phyloP scores from a whole-genome alignment of 2,113 vertebrate genomes.

The Grammatotria lemairii region DNA sequence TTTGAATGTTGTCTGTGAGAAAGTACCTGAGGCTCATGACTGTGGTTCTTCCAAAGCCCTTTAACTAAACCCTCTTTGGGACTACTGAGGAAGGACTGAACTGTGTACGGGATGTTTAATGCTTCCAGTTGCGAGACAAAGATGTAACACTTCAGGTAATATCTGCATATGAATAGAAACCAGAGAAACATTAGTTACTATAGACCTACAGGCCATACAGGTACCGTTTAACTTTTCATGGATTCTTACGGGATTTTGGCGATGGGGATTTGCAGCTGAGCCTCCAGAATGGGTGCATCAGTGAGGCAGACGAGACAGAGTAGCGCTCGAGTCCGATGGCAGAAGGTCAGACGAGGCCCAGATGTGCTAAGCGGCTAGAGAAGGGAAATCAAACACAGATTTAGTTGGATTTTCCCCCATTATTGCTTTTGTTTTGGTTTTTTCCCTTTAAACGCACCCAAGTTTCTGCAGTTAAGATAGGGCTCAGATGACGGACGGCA shows the following conservation, averaged over 20 bases:
- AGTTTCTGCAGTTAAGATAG: slow-evolving; percentile 76
- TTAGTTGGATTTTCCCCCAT: not conserved
- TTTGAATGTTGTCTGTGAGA: not conserved
- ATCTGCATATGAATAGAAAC: slow-evolving; percentile 59
- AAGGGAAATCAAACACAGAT: not conserved
- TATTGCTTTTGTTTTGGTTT: not conserved
- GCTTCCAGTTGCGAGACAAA: slow-evolving; percentile 88
- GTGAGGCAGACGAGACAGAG: slow-evolving; percentile 83
- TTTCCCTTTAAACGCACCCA: slow-evolving; percentile 71
- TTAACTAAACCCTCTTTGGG: slow-evolving; percentile 96
- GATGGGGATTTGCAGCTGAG: slow-evolving; percentile 78
- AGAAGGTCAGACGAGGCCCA: slow-evolving; percentile 78
- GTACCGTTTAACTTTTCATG: not conserved
- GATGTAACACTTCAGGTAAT: slow-evolving; percentile 82
- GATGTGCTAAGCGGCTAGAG: slow-evolving; percentile 74
- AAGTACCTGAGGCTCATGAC: slow-evolving; percentile 82
- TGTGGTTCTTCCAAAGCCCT: slow-evolving; percentile 96
- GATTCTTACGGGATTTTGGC: slow-evolving; percentile 79
- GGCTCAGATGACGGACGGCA: slow-evolving; percentile 77
- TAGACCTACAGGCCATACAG: not conserved
- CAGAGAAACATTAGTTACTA: not conserved
- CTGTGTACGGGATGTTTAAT: slow-evolving; percentile 88
- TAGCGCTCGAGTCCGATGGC: slow-evolving; percentile 82
- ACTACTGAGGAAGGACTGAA: slow-evolving; percentile 84
- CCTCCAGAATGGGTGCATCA: slow-evolving; percentile 77